Evolutionary conservation across 2,113 vertebrate species (phyloP).

Genomic region (Progne subis): DNA sequence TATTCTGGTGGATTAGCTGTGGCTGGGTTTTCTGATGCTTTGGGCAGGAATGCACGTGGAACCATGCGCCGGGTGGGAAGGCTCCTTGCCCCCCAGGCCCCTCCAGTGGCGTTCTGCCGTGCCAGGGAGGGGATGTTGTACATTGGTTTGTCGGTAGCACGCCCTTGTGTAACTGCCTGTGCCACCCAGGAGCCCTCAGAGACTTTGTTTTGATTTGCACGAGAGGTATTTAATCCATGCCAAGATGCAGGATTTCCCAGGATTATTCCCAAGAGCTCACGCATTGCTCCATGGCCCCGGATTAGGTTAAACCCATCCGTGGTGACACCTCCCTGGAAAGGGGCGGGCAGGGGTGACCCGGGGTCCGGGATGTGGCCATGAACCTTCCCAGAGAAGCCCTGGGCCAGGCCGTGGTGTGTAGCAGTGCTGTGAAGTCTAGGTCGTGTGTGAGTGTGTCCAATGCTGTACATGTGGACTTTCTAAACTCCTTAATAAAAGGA

Average conservation of each 20-base stretch:
- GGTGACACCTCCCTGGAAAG: neutral
- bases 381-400: neutral
- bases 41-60: fast-evolving
- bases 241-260: neutral
- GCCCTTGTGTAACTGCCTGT: neutral
- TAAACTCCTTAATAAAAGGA: slow-evolving; percentile 68
- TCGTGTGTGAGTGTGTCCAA: slow-evolving; percentile 51
- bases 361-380: neutral
- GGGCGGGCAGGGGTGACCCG: neutral
- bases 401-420: neutral
- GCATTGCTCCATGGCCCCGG: neutral
- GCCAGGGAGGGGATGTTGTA: fast-evolving
- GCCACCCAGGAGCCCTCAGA: neutral
- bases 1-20: neutral
- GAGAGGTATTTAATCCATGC: neutral
- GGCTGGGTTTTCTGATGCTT: neutral
- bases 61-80: fast-evolving
- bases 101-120: fast-evolving
- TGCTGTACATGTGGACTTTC: slow-evolving; percentile 58
- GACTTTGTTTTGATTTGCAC: neutral
- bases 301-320: neutral
- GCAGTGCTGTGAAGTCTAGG: slow-evolving; percentile 37
- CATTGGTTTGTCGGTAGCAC: neutral
- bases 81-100: neutral
- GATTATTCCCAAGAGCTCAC: neutral